Percentiles rank a stretch among this genome's conserved stretches.
phyloP scores from a whole-genome alignment of 2,888 invertebrate species.

The Drosophila fulvimacula region DNA sequence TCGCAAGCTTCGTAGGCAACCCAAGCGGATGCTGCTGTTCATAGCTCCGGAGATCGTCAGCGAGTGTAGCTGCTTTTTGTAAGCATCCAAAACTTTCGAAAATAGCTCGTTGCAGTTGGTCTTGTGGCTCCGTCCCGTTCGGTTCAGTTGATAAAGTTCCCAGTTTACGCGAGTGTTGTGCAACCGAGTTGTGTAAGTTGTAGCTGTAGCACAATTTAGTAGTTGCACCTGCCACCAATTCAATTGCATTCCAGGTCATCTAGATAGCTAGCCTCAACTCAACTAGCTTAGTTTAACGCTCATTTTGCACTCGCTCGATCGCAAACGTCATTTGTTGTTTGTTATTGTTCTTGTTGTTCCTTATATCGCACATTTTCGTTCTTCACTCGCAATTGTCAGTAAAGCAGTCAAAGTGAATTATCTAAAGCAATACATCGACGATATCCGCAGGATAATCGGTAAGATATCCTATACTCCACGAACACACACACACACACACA shows the following conservation, averaged over 20 bases:
- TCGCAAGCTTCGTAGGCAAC: slow-evolving; percentile 81
- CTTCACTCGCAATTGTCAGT: slow-evolving; percentile 53
- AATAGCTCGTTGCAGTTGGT: slow-evolving; percentile 40
- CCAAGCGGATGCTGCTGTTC: slow-evolving; percentile 79
- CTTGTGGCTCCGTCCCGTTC: slow-evolving; percentile 55
- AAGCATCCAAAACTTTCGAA: slow-evolving; percentile 19
- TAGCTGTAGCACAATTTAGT: slow-evolving; percentile 29
- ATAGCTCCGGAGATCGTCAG: slow-evolving; percentile 85
- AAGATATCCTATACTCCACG: slow-evolving; percentile 67
- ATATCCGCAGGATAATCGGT: slow-evolving; percentile 85
- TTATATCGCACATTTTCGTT: slow-evolving; percentile 51
- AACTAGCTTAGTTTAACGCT: slow-evolving; percentile 18
- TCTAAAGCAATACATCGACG: slow-evolving; percentile 85
- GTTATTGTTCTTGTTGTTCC: slow-evolving; percentile 42
- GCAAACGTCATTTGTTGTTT: slow-evolving; percentile 53
- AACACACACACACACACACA: neutral
- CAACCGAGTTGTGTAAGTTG: slow-evolving; percentile 65
- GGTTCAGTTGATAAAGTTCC: slow-evolving; percentile 30
- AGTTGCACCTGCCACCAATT: slow-evolving; percentile 30
- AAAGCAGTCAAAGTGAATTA: slow-evolving; percentile 85
- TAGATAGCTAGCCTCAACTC: slow-evolving; percentile 10
- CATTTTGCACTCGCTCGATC: slow-evolving; percentile 59
- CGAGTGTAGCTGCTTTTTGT: slow-evolving; percentile 84
- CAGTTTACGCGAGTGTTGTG: slow-evolving; percentile 39
- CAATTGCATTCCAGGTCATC: slow-evolving; percentile 40